These are phyloP conservation scores for Bucco capensis DNA, from an alignment of 2,113 vertebrate genomes.

Conservation along the genomic window DNA sequence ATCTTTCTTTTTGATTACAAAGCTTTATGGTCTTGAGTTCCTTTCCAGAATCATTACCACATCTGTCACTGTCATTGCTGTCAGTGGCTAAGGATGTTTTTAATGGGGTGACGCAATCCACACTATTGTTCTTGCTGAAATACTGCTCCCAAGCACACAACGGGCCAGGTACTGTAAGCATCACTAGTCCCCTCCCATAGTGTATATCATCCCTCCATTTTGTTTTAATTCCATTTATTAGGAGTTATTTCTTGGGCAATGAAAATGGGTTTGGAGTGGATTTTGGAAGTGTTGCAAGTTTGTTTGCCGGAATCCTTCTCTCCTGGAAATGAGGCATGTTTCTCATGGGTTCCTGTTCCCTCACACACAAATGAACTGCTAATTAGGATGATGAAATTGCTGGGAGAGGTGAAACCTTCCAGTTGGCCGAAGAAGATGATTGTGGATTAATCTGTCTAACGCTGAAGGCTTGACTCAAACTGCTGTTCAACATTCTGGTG, in stretches of 20 bases:
- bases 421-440: slow-evolving; percentile 36
- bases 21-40: slow-evolving; percentile 20
- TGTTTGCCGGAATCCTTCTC: slow-evolving; percentile 50
- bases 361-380: slow-evolving; percentile 51
- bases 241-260: not conserved
- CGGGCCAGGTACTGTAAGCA: slow-evolving; percentile 37
- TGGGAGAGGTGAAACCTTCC: slow-evolving; percentile 62
- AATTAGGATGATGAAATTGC: slow-evolving; percentile 56
- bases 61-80: slow-evolving; percentile 25
- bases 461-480: slow-evolving; percentile 27
- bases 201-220: not conserved
- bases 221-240: slow-evolving; percentile 31
- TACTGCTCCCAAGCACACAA: slow-evolving; percentile 20
- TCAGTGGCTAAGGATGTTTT: slow-evolving; percentile 22
- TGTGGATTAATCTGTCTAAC: slow-evolving; percentile 54
- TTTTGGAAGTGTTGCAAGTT: not conserved
- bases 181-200: slow-evolving; percentile 40
- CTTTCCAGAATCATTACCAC: slow-evolving; percentile 3
- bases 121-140: slow-evolving; percentile 24
- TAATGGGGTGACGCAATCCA: slow-evolving; percentile 17
- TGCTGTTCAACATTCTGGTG: slow-evolving; percentile 61
- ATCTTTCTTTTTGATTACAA: slow-evolving; percentile 1
- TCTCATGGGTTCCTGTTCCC: not conserved
- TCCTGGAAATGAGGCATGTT: slow-evolving; percentile 38
- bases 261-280: slow-evolving; percentile 16